Base-by-base conservation (phyloP, 2,888 invertebrate species). In the Cephus pygmeus region DNA sequence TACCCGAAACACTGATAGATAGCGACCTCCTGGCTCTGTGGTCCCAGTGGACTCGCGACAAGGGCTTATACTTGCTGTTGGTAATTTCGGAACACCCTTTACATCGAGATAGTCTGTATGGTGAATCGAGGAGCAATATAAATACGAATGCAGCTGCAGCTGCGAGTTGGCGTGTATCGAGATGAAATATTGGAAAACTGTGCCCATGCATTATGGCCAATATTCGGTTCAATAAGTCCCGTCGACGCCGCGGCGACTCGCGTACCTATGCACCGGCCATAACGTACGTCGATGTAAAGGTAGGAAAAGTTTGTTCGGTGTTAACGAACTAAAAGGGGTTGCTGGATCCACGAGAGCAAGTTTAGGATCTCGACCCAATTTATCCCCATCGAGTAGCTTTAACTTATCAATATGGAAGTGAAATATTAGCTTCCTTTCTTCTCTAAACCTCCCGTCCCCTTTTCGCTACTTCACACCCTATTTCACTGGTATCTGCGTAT, bases 111-210 rank as follows among this genome's bases (percentile, higher is more conserved):
- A 56, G 23, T 56, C 9, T 23, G 1, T 23, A 56, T 56, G 56
- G 23, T 9, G 9, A 56, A 56, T 56, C 23, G 56, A 23, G 56
- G 9, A 34, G 71, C 33, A 31, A 34, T 71, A 71, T 31, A 34
- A 34, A 33, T 34, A 6, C 31, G 12, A 34, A 12, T 76, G 75
- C 80, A 79, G 77, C 77, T 81, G 79, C 77, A 78, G 79, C 79
- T 77, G 79, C 71, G 71, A 31, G 31, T 31, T 34, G 31, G 71
- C 71, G 33, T 31, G 33, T 79, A 82, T 82, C 80, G 76, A 73
- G 78, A 80, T 80, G 80, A 82, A 82, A 81, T 82, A 81, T 81
- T 36, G 81, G 79, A 80, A 81, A 82, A 82, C 76, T 79, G 82
- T 75, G 77, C 78, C 77, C 77, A 80, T 80, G 80, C 77, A 82